Conservation (phyloP, 2,113 vertebrate species). For the Crotalus helleri region DNA sequence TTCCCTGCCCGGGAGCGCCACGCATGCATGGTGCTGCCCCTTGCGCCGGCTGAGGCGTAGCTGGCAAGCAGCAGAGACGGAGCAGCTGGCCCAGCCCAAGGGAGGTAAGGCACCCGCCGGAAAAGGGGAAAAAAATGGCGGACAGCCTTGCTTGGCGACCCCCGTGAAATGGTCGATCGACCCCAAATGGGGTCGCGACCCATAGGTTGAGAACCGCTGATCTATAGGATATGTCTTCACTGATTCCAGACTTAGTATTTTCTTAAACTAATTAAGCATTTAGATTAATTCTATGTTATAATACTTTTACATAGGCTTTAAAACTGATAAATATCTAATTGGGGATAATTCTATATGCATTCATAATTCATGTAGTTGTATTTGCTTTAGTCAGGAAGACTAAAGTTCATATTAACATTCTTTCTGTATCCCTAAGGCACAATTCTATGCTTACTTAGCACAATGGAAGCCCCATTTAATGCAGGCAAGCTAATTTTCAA, state of each 20-base stretch:
- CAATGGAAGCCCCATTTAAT: background rate
- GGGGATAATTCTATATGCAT: background rate
- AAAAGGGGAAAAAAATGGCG: no score
- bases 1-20: no score
- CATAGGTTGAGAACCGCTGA: background rate
- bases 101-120: no score
- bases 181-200: no score
- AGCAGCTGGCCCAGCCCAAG: no score
- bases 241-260: background rate
- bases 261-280: background rate
- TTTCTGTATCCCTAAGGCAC: background rate
- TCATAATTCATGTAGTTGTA: background rate
- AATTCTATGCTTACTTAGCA: background rate
- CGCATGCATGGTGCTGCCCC: no score
- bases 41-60: no score
- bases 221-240: background rate
- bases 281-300: background rate
- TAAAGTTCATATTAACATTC: background rate
- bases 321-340: background rate
- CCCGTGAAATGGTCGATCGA: no score
- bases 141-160: no score
- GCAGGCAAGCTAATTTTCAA: background rate
- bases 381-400: background rate
- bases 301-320: background rate
- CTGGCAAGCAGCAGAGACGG: no score